These are phyloP conservation scores for Podilymbus podiceps DNA, from an alignment of 2,113 vertebrate genomes.

Conservation along the genomic window DNA sequence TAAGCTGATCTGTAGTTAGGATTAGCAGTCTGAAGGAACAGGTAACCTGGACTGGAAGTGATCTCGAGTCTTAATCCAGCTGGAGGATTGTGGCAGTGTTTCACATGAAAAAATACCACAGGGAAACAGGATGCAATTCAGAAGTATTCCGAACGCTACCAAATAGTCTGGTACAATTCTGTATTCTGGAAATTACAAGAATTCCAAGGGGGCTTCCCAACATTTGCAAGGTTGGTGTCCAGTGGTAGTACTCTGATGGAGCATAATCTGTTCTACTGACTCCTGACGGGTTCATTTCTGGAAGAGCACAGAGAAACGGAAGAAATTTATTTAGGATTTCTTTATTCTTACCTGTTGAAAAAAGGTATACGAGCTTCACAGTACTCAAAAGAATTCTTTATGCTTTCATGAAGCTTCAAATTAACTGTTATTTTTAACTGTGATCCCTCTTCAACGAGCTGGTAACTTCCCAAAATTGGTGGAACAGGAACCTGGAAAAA, in stretches of 20 bases:
- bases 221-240: neutral
- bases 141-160: neutral
- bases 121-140: neutral
- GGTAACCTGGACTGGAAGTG: constrained; percentile 14
- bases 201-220: neutral
- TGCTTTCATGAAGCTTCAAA: constrained; percentile 93
- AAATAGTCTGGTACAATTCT: neutral
- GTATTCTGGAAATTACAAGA: neutral
- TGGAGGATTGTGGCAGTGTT: neutral
- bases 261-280: neutral
- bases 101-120: neutral
- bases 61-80: constrained; percentile 37
- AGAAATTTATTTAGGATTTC: neutral
- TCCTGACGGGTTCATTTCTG: neutral
- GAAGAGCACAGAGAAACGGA: neutral
- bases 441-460: constrained; percentile 81
- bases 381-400: constrained; percentile 91
- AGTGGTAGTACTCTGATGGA: neutral
- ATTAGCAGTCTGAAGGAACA: constrained; percentile 39
- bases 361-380: constrained; percentile 91
- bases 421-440: constrained; percentile 80
- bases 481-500: constrained; percentile 87
- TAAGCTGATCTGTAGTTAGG: constrained; percentile 43
- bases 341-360: constrained; percentile 86
- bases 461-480: constrained; percentile 89